Percentiles rank a stretch among this genome's conserved stretches.
Evolutionary conservation across 2,113 vertebrate genomes (phyloP).

Genomic region (Perca fluviatilis): DNA sequence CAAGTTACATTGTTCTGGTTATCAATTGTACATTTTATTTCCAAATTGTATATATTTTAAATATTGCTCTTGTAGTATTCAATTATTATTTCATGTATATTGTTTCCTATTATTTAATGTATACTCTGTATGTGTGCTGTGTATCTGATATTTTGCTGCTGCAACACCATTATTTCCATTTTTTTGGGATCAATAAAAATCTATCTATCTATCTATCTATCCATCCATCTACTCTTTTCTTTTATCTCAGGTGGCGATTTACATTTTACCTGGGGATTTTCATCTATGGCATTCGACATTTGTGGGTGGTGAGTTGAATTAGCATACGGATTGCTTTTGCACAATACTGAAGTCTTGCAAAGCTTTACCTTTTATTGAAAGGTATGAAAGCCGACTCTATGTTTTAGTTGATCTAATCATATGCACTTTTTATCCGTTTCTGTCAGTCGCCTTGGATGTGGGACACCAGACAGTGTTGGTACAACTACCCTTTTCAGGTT

Average conservation of each 20-base stretch:
- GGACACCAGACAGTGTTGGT: constrained; percentile 93
- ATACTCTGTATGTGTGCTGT: no score
- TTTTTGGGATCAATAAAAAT: no score
- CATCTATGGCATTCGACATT: constrained; percentile 90
- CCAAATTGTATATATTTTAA: no score
- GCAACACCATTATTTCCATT: no score
- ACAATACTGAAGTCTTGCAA: not conserved
- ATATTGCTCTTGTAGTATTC: no score
- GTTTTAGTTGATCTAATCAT: not conserved
- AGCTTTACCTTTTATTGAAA: not conserved
- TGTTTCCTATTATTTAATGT: no score
- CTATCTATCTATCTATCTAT: no score
- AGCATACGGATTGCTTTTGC: not conserved
- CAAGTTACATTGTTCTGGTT: not conserved
- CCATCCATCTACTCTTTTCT: constrained; percentile 14
- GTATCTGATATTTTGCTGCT: no score
- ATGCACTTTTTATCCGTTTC: constrained; percentile 7
- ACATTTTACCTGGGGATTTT: constrained; percentile 94
- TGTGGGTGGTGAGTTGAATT: constrained; percentile 90
- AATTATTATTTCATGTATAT: no score
- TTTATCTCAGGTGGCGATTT: constrained; percentile 91
- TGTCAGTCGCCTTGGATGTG: constrained; percentile 93
- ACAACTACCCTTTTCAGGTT: constrained; percentile 94
- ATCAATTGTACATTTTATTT: not conserved
- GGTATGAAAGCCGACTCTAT: not conserved